These are phyloP conservation scores for Toxotes lorentzi DNA, from an alignment of 2,797 vertebrate genomes.

Conservation along the genomic window DNA sequence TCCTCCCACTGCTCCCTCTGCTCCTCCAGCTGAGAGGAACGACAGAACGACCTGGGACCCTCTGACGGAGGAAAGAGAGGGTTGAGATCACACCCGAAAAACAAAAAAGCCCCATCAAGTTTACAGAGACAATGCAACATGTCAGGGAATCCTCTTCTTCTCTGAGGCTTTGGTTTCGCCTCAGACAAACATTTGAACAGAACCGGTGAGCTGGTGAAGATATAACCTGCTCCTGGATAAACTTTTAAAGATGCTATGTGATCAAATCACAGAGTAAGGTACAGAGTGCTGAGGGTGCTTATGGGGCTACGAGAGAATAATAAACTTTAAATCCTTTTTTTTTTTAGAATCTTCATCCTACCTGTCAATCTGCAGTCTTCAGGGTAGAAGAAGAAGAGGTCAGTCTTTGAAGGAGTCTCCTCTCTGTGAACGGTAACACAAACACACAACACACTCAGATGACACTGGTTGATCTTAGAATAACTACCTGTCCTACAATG, in stretches of 20 bases:
- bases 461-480: neutral
- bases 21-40: conserved; percentile 74
- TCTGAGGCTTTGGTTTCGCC: too few relatives aligned
- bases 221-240: too few relatives aligned
- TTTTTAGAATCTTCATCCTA: conserved; percentile 57
- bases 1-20: conserved; percentile 84
- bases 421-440: conserved; percentile 72
- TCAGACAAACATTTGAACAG: neutral
- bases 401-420: conserved; percentile 55
- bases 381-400: conserved; percentile 83
- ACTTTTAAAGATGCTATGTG: too few relatives aligned
- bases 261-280: neutral
- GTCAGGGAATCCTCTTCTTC: neutral
- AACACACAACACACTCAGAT: conserved; percentile 1
- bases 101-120: neutral
- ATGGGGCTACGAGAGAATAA: neutral
- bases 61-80: conserved; percentile 65
- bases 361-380: conserved; percentile 89
- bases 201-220: neutral
- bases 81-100: neutral
- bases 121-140: neutral
- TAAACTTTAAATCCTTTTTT: too few relatives aligned
- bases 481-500: neutral
- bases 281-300: neutral
- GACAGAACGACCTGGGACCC: conserved; percentile 81